Base-by-base conservation (phyloP, 1,140 invertebrate genomes). In the Diprion similis region DNA sequence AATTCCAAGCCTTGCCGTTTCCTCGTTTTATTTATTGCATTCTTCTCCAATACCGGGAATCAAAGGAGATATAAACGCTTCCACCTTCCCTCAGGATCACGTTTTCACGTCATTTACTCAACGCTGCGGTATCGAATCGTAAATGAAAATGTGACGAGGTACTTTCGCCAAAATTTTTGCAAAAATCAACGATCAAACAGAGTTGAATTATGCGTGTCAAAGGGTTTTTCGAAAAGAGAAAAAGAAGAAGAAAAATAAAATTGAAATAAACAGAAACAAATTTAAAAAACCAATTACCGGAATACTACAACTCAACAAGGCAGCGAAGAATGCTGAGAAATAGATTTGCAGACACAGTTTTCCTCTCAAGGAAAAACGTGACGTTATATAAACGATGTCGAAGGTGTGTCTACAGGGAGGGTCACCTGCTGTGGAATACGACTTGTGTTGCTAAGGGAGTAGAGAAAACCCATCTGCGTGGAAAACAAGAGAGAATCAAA, bases 11-110 rank as follows among this genome's bases (percentile, higher is more conserved):
- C 15, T 71, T 73, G 74, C 68, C 11, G 11, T 13, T 15, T 15
- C 7, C 51, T 13, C n/a, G 69, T 82, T 82, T 82, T 80, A 80
- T 82, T 82, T 80, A 80, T 80, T 82, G 73, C 51, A 15, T 6
- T 59, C 9, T 59, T 17, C 11, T 59, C n/a, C 51, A 9, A 59
- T 59, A 59, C n/a, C 51, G n/a, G n/a, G 51, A 59, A 59, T 59
- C n/a, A 4, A 59, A 13, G 6, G 6, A 9, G 9, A 59, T 59
- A 59, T 17, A 3, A 59, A 6, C 11, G 6, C 11, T 15, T 8
- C 2, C 24, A 6, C 24, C 24, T 37, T 37, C 1, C 24, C 2
- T 37, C 24, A 37, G 24, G 24, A 37, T 37, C 24, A 37, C 24
- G 6, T 59, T 59, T 59, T 59, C 51, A 59, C 51, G 10, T 51